phyloP scores from a whole-genome alignment of 2,797 vertebrate genomes.

The Pseudochirops corinnae region DNA sequence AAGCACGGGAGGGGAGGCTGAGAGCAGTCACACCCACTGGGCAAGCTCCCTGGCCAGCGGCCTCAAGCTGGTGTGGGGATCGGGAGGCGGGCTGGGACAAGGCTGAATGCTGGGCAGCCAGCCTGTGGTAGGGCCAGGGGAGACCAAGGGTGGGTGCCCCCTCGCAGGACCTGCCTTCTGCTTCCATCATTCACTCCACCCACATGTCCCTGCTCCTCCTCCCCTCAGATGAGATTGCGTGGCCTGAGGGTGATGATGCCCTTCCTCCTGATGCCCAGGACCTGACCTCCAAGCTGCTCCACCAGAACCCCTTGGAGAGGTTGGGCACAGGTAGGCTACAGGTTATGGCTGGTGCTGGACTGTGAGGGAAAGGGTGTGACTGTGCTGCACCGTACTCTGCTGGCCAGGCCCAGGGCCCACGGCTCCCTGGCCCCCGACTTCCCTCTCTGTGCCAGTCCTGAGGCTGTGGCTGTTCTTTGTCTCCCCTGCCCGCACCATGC shows the following conservation, averaged over 20 bases:
- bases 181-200: background rate
- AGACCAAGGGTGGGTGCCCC: too few species aligned
- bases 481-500: background rate
- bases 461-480: background rate
- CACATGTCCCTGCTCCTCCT: background rate
- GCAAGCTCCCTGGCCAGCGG: too few species aligned
- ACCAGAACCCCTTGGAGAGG: conserved; percentile 95
- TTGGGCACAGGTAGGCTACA: conserved; percentile 93
- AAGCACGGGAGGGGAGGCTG: background rate
- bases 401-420: too few species aligned
- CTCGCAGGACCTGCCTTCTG: background rate
- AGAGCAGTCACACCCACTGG: too few species aligned
- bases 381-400: too few species aligned
- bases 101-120: too few species aligned
- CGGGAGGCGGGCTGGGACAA: background rate
- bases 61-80: too few species aligned
- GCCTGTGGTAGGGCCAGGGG: too few species aligned
- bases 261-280: conserved; percentile 95
- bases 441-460: background rate
- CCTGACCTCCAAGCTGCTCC: conserved; percentile 94
- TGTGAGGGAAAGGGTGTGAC: background rate
- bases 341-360: background rate
- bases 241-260: conserved; percentile 97
- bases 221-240: conserved; percentile 93
- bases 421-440: background rate